Percentiles rank a stretch among this genome's conserved stretches.
phyloP scores from a whole-genome alignment of 1,140 invertebrate genomes.

The Procambarus clarkii region DNA sequence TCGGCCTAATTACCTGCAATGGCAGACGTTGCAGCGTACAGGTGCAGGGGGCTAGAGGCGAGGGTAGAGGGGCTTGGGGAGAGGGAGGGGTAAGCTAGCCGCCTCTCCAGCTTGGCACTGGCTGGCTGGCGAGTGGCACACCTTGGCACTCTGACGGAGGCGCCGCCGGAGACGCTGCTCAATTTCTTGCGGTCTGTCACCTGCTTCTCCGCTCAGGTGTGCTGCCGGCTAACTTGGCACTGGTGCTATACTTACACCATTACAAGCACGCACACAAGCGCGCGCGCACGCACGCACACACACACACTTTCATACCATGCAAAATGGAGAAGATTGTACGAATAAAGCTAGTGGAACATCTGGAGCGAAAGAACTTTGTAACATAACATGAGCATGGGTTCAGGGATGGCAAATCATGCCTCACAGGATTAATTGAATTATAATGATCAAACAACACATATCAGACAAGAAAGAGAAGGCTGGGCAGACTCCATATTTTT shows the following conservation, averaged over 20 bases:
- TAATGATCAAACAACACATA: too few species aligned
- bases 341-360: too few species aligned
- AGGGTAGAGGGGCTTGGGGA: background rate
- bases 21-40: background rate
- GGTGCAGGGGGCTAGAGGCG: background rate
- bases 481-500: too few species aligned
- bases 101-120: background rate
- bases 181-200: background rate
- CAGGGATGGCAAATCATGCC: too few species aligned
- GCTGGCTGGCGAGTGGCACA: background rate
- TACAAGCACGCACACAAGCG: background rate
- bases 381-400: too few species aligned
- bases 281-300: constrained; percentile 6
- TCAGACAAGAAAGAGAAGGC: too few species aligned
- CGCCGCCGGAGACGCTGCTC: background rate
- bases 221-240: background rate
- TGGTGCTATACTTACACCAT: background rate
- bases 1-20: background rate
- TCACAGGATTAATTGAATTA: too few species aligned
- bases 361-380: too few species aligned
- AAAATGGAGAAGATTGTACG: too few species aligned
- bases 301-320: background rate
- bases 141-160: background rate
- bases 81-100: background rate
- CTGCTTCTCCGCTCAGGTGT: background rate